Evolutionary conservation across 2,113 vertebrate species (phyloP).

Genomic region (Pelusios castaneus): DNA sequence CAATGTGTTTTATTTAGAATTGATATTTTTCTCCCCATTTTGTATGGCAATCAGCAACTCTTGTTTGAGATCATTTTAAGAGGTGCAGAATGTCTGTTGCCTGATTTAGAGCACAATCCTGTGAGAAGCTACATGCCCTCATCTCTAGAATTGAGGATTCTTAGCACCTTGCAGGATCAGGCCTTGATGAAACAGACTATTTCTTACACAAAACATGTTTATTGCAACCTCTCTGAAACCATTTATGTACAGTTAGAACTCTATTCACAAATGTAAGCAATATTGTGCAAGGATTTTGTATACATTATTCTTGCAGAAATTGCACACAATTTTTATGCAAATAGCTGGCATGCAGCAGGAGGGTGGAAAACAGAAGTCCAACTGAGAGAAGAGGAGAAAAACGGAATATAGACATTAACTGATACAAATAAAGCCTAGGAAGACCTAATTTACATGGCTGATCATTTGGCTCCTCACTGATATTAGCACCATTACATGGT

Average conservation of each 20-base stretch:
- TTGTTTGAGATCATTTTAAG: not conserved
- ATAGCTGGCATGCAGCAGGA: not conserved
- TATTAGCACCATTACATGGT: not conserved
- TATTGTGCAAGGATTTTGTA: not conserved
- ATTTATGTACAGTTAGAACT: not conserved
- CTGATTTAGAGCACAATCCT: not conserved
- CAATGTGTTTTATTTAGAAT: not conserved
- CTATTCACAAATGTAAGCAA: not conserved
- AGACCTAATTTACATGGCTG: conserved; percentile 11
- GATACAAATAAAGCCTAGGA: conserved; percentile 8
- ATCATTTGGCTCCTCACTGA: conserved; percentile 17
- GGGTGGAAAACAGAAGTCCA: not conserved
- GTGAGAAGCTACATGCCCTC: not conserved
- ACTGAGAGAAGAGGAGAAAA: not conserved
- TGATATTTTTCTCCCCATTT: not conserved
- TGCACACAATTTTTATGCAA: not conserved
- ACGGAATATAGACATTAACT: not conserved
- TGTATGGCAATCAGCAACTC: not conserved
- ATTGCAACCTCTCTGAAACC: not conserved
- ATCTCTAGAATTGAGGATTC: fast-evolving
- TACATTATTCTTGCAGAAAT: not conserved
- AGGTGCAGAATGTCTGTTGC: fast-evolving
- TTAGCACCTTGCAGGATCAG: not conserved
- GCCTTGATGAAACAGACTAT: not conserved
- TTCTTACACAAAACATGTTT: not conserved